These are phyloP conservation scores for Microplitis manilae DNA, from an alignment of 2,888 invertebrate species.

Conservation along the genomic window DNA sequence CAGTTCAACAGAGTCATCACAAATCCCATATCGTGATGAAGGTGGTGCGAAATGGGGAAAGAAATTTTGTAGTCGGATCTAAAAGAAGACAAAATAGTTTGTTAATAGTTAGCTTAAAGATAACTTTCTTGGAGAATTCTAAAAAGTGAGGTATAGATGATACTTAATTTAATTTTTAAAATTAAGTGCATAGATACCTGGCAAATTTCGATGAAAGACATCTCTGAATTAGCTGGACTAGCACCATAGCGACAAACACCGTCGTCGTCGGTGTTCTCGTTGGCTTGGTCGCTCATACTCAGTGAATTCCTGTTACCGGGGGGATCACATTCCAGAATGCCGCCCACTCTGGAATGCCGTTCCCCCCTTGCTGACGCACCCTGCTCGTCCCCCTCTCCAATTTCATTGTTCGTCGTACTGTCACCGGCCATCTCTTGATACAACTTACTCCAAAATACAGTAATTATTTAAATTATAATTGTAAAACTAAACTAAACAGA, in stretches of 20 bases:
- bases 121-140: no score
- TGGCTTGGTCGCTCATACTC: slow-evolving; percentile 55
- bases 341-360: slow-evolving; percentile 71
- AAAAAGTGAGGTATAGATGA: no score
- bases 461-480: background rate
- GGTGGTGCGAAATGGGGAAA: slow-evolving; percentile 66
- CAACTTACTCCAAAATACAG: background rate
- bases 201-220: slow-evolving; percentile 69
- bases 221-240: slow-evolving; percentile 62
- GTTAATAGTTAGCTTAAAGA: no score
- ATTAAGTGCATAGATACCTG: slow-evolving; percentile 58
- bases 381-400: slow-evolving; percentile 53
- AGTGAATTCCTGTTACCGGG: slow-evolving; percentile 67
- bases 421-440: slow-evolving; percentile 63
- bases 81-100: slow-evolving; percentile 43
- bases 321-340: slow-evolving; percentile 69
- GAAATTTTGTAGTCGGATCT: slow-evolving; percentile 67
- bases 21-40: slow-evolving; percentile 56
- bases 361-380: slow-evolving; percentile 61
- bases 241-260: slow-evolving; percentile 67
- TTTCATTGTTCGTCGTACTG: slow-evolving; percentile 64
- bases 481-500: background rate
- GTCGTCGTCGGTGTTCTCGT: slow-evolving; percentile 60
- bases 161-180: no score
- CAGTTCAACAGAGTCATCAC: slow-evolving; percentile 65